Evolutionary conservation across 1,140 invertebrate genomes (phyloP), one percentile per base, ranked within the genome.

Genomic region (Brachionus rotundiformis): DNA sequence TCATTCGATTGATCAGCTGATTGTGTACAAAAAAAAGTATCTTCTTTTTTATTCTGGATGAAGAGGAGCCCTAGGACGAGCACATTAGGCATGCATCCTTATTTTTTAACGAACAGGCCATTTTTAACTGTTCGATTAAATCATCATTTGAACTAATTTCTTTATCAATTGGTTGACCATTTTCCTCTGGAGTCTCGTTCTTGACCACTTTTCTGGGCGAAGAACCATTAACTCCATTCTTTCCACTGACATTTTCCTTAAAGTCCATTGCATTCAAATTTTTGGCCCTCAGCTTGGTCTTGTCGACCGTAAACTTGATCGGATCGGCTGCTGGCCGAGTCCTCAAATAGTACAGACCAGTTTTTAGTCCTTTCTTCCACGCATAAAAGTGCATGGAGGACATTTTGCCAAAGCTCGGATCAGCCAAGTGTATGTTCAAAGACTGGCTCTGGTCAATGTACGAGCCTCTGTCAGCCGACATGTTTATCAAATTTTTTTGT

Each of bases 401-500:
- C 23, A 98, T 89, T 87, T 96, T 96, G 1, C 93, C 94, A 87
- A 94, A 95, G 84, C 93, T 95, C 4, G 97, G 94, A 85, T 95
- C 92, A 7, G 94, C 95, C 75, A 99, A 94, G 86, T 98, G 95
- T 83, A 99, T 92, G 86, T 98, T 99, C 81, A 99, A 90, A 0
- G 95, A 97, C 87, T 99, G 97, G 83, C 94, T 97, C 88, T 99
- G 98, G 89, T 99, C 97, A 86, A 99, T 98, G 85, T 94, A 99
- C 5, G 96, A 95, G 5, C 94, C 96, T 83, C 97, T 90, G 88
- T 99, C 98, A 2, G 95, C 95, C 27, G 97, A 95, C 97, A 99
- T 98, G 87, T 98, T 92, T 36, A 99, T 91, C 1, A 98, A 92
- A 3, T 91, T 91, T 86, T 95, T 97, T 82, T 99, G 96, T 0